These are phyloP conservation scores for Colletes gigas DNA, from an alignment of 1,140 invertebrate species.

Conservation along the genomic window DNA sequence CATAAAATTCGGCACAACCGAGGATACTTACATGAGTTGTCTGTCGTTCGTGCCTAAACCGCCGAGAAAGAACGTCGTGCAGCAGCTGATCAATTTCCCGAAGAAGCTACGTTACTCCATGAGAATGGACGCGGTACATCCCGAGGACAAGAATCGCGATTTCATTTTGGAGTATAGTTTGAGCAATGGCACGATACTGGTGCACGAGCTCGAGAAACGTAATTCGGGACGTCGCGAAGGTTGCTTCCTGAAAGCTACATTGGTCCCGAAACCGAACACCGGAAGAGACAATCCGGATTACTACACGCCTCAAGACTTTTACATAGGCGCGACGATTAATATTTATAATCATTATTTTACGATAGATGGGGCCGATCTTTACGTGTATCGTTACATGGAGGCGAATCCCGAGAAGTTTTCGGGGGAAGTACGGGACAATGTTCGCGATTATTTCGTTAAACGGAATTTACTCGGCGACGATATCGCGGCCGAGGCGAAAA, in stretches of 20 bases:
- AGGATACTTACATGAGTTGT: constrained; percentile 88
- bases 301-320: constrained; percentile 86
- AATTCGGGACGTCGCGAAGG: constrained; percentile 88
- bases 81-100: constrained; percentile 83
- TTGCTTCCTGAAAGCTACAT: constrained; percentile 86
- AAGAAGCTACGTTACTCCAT: constrained; percentile 86
- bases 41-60: constrained; percentile 85
- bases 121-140: constrained; percentile 85
- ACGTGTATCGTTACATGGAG: constrained; percentile 86
- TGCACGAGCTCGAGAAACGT: constrained; percentile 83
- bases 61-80: constrained; percentile 86
- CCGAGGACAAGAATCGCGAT: constrained; percentile 84
- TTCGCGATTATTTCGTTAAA: constrained; percentile 83
- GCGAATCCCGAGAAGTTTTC: constrained; percentile 87
- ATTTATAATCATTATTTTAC: constrained; percentile 86
- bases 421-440: constrained; percentile 83
- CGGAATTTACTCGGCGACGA: constrained; percentile 50
- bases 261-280: constrained; percentile 86
- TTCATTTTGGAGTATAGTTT: constrained; percentile 87
- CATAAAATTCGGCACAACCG: constrained; percentile 77
- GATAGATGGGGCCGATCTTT: constrained; percentile 86
- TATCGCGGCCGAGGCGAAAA: constrained; percentile 12
- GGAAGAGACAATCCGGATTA: constrained; percentile 84
- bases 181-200: constrained; percentile 83
- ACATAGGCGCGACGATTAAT: constrained; percentile 84